Conservation (phyloP, 2,113 vertebrate genomes). For the Choloepus hoffmanni region DNA sequence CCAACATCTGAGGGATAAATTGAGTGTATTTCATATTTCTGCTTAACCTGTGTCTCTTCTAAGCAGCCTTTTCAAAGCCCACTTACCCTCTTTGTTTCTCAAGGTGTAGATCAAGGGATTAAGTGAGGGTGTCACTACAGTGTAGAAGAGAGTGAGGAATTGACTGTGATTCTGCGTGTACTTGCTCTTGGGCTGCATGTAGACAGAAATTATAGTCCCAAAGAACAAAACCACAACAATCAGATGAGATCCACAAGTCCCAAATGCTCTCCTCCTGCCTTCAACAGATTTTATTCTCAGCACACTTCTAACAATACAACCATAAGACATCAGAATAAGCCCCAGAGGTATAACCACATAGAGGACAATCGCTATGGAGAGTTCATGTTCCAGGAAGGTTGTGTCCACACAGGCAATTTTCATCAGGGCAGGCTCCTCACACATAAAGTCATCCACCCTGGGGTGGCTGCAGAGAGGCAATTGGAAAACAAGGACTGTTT, state of each 20-base stretch:
- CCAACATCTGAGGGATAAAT: background rate
- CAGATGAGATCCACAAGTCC: conserved; percentile 50
- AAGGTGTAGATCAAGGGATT: conserved; percentile 64
- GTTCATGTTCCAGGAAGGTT: conserved; percentile 8
- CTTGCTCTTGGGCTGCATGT: conserved; percentile 35
- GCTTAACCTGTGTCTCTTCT: background rate
- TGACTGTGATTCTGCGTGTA: background rate
- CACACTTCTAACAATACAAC: conserved; percentile 32
- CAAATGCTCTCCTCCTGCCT: conserved; percentile 50
- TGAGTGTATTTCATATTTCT: background rate
- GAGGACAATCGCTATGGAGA: background rate
- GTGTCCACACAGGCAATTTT: conserved; percentile 44
- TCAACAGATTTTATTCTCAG: background rate
- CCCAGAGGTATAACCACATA: conserved; percentile 5
- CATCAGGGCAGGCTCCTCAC: conserved; percentile 12
- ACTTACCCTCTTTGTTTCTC: conserved; percentile 54
- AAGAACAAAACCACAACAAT: conserved; percentile 53
- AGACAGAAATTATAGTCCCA: background rate
- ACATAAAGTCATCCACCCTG: conserved; percentile 23
- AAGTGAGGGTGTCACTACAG: conserved; percentile 43
- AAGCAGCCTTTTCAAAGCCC: background rate
- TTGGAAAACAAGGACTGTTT: conserved; percentile 39
- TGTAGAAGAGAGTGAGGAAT: conserved; percentile 49
- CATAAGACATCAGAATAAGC: conserved; percentile 8
- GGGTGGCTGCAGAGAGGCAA: conserved; percentile 27